Conservation (phyloP, 1,140 invertebrate genomes). For the Temnothorax longispinosus region DNA sequence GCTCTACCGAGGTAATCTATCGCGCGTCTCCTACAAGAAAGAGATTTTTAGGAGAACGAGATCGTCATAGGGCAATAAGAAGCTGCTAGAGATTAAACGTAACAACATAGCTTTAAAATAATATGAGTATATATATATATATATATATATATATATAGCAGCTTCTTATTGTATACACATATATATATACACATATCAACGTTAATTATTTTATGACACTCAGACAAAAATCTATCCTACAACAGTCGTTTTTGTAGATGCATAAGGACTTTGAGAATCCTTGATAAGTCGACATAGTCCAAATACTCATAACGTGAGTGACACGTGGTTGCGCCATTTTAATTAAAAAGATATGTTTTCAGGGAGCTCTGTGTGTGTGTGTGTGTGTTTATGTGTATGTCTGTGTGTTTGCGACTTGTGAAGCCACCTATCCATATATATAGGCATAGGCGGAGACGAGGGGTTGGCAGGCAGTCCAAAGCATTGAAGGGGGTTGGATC, state of each 20-base stretch:
- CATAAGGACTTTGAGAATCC: background rate
- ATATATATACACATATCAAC: background rate
- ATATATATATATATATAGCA: too few relatives aligned
- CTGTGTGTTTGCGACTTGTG: constrained; percentile 29
- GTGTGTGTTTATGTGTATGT: background rate
- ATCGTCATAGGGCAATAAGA: constrained; percentile 19
- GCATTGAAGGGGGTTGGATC: constrained; percentile 78
- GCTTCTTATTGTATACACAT: too few relatives aligned
- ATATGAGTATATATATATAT: background rate
- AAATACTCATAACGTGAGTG: background rate
- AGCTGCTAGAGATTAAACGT: constrained; percentile 20
- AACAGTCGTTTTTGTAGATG: constrained; percentile 36
- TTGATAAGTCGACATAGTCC: background rate
- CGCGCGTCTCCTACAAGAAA: constrained; percentile 69
- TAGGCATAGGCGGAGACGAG: constrained; percentile 83
- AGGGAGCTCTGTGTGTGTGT: background rate
- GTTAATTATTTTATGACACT: background rate
- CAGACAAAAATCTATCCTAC: background rate
- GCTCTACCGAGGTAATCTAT: constrained; percentile 73
- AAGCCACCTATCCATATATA: constrained; percentile 67
- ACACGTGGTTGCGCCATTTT: constrained; percentile 38
- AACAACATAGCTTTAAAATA: constrained; percentile 14
- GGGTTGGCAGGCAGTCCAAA: constrained; percentile 79
- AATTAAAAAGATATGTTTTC: constrained; percentile 70
- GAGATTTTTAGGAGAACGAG: constrained; percentile 63